Base-by-base conservation (phyloP, 1,140 invertebrate genomes). In the Zeugodacus cucurbitae region DNA sequence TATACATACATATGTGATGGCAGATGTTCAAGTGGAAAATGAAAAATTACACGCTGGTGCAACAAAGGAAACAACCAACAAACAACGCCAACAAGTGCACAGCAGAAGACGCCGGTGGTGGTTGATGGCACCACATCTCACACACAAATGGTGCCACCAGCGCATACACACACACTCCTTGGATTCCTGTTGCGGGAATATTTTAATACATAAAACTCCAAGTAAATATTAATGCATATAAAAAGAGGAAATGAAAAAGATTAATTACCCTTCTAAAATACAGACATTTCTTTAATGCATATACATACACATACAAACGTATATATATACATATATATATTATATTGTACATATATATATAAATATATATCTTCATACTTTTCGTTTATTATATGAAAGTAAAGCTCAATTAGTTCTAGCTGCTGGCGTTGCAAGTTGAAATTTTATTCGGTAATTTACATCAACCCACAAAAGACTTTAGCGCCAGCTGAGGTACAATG, bases 21-120 rank as follows among this genome's bases (percentile, higher is more conserved):
- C 64, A 70, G 64, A 70, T 70, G 64, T 70, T 70, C 32, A 70
- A 70, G 64, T 70, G 64, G 64, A 29, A 32, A 34, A 70, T 70
- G 64, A 70, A 70, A 70, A 70, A 70, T 70, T 70, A 70, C 64
- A 34, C 64, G 64, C 26, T 70, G 32, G 3, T 26, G 26, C 4
- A 34, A 70, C 64, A 37, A 34, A 70, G 64, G 32, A 70, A 70
- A 26, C 4, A 62, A 62, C 7, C 20, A 62, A 62, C 58, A 62
- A 62, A 62, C 58, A 70, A 70, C 64, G 32, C 64, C 64, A 70
- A 70, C 64, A 70, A 37, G 58, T 62, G 58, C 22, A 70, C 5
- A 70, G 48, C 14, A 67, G 29, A 67, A 34, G 11, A 32, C 11
- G 29, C 5, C 26, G 14, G 14, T 34, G 64, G 64, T 70, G 64